These are phyloP conservation scores for Phaethornis superciliosus DNA, from an alignment of 2,113 vertebrate species.

Conservation along the genomic window DNA sequence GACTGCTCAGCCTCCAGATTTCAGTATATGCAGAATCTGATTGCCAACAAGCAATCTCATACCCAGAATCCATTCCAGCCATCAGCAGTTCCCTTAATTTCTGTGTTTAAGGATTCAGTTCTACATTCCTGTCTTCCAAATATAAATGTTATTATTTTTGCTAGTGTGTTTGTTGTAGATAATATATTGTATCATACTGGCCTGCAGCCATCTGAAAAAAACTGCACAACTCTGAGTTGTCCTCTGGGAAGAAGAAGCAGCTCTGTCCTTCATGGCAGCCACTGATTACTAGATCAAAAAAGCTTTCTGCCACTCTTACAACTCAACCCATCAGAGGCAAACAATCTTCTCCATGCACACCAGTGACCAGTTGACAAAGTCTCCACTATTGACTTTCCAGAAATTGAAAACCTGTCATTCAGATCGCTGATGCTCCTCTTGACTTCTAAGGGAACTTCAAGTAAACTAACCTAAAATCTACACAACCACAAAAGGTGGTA, in stretches of 20 bases:
- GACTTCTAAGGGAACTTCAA: neutral
- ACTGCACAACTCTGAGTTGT: neutral
- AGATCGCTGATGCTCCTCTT: neutral
- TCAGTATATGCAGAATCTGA: neutral
- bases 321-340: neutral
- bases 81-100: slow-evolving; percentile 2
- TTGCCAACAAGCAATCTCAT: neutral
- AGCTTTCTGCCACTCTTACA: neutral
- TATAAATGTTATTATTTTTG: neutral
- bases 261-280: neutral
- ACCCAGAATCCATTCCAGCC: slow-evolving; percentile 20
- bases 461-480: neutral
- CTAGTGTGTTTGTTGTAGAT: neutral
- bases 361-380: neutral
- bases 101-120: neutral
- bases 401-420: neutral
- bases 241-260: neutral
- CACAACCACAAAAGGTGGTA: neutral
- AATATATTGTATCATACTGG: neutral
- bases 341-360: neutral
- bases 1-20: slow-evolving; percentile 45
- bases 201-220: neutral
- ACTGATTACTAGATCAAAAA: neutral
- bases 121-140: neutral
- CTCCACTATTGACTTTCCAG: neutral